Evolutionary conservation across 2,113 vertebrate genomes (phyloP).

Genomic region (Eira barbara): DNA sequence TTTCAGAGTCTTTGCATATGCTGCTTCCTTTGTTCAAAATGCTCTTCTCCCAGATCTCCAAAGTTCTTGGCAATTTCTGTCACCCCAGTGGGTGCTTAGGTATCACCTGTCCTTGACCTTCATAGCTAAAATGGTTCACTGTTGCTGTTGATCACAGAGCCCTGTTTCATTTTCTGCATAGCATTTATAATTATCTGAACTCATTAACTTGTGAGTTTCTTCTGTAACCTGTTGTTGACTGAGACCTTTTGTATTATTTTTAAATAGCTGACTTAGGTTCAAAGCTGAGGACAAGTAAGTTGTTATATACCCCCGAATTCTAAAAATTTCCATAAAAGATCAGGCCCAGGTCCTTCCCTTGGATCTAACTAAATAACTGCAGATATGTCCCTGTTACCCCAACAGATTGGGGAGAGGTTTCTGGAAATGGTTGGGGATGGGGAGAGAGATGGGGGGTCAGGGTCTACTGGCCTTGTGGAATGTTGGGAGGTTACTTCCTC

Average conservation of each 20-base stretch:
- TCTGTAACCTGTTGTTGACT: neutral
- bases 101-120: neutral
- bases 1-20: neutral
- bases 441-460: neutral
- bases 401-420: neutral
- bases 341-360: neutral
- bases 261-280: neutral
- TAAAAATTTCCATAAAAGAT: neutral
- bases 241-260: neutral
- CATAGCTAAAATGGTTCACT: neutral
- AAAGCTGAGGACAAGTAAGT: neutral
- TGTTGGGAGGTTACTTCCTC: neutral
- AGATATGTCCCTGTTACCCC: neutral
- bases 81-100: neutral
- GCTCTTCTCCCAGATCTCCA: neutral
- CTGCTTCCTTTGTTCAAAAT: neutral
- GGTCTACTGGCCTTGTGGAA: neutral
- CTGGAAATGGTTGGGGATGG: neutral
- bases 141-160: accelerated
- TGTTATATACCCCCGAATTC: neutral
- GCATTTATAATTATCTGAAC: neutral
- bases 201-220: neutral
- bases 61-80: neutral
- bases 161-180: neutral
- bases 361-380: neutral